A percentile compares a stretch with the other conserved stretches of the same genome.
Evolutionary conservation across 1,140 invertebrate genomes (phyloP).

Genomic region (Babylonia areolata): DNA sequence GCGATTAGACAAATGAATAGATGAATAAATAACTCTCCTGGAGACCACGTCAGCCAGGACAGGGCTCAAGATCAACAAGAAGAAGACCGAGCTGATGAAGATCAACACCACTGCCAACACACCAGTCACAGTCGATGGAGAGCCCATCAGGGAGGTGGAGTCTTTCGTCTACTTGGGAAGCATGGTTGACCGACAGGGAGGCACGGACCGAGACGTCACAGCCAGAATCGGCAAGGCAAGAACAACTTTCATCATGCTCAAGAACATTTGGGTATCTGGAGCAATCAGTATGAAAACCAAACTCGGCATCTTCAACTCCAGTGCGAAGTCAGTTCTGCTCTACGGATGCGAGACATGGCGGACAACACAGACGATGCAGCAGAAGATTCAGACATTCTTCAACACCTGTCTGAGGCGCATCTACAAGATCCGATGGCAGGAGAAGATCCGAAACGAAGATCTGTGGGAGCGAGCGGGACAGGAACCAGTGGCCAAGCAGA

Average conservation of each 20-base stretch:
- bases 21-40: too few species aligned
- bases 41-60: too few species aligned
- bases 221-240: conserved; percentile 35
- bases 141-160: conserved; percentile 2
- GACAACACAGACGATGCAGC: too few species aligned
- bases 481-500: not conserved
- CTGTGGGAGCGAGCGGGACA: not conserved
- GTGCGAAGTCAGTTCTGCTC: conserved; percentile 49
- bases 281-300: conserved; percentile 37
- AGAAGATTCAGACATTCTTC: too few species aligned
- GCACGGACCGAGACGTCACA: conserved; percentile 34
- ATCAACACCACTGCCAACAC: conserved; percentile 4
- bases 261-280: conserved; percentile 37
- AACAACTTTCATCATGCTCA: conserved; percentile 36
- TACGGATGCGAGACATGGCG: conserved; percentile 46
- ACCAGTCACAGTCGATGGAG: not conserved
- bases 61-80: not conserved
- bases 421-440: too few species aligned
- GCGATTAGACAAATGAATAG: too few species aligned
- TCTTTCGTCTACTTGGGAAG: not conserved
- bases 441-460: too few species aligned
- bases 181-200: conserved; percentile 37
- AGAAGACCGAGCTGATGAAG: not conserved
- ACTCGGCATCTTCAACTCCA: conserved; percentile 47
- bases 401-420: too few species aligned